Percentiles rank a stretch among this genome's conserved stretches.
Conservation (phyloP, 2,113 vertebrate species). For the Pleuronectes platessa region DNA sequence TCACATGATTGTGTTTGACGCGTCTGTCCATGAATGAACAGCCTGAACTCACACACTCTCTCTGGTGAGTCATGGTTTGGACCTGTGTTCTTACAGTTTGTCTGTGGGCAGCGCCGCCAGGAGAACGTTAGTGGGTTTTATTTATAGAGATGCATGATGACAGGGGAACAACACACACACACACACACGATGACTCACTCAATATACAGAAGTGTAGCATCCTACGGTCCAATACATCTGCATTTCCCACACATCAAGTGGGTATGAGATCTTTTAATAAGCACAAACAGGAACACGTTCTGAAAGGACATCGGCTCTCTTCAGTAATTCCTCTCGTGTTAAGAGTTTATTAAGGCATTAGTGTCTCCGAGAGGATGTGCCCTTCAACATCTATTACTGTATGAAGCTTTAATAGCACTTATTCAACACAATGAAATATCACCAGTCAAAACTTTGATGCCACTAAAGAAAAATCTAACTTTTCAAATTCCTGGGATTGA, state of each 20-base stretch:
- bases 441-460: too few species aligned
- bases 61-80: slow-evolving; percentile 50
- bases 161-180: not conserved
- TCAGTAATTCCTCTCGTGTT: not conserved
- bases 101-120: slow-evolving; percentile 13
- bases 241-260: too few species aligned
- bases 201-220: not conserved
- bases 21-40: slow-evolving; percentile 55
- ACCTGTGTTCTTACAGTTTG: not conserved
- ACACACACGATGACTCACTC: slow-evolving; percentile 21
- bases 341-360: too few species aligned
- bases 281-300: not conserved
- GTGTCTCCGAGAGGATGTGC: too few species aligned
- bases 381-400: too few species aligned
- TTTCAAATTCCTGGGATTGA: too few species aligned
- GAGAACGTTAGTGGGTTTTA: slow-evolving; percentile 29
- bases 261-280: not conserved
- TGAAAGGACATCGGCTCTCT: not conserved
- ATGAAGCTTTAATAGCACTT: too few species aligned
- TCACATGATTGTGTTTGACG: not conserved
- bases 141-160: slow-evolving; percentile 22
- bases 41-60: slow-evolving; percentile 34
- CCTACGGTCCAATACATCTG: too few species aligned
- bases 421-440: too few species aligned
- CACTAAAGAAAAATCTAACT: too few species aligned